These are phyloP conservation scores for Oryctolagus cuniculus DNA, from an alignment of 2,113 vertebrate genomes.

Conservation along the genomic window DNA sequence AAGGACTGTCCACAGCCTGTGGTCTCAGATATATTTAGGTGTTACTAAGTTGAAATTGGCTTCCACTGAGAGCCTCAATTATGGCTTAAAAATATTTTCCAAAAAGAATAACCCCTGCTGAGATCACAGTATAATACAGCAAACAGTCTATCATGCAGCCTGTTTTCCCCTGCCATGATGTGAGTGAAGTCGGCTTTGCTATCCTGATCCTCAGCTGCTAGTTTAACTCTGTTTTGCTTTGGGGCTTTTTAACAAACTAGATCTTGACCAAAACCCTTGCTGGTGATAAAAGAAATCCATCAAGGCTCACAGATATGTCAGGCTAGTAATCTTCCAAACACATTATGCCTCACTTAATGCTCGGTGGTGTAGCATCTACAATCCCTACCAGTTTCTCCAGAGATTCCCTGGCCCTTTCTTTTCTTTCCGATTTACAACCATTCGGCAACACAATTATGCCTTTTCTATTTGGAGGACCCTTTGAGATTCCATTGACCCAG, in stretches of 20 bases:
- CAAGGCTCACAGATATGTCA: not conserved
- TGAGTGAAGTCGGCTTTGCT: not conserved
- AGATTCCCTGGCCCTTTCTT: not conserved
- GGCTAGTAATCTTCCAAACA: not conserved
- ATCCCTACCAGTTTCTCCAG: not conserved
- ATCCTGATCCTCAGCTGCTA: not conserved
- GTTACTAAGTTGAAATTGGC: conserved; percentile 45
- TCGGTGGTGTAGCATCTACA: not conserved
- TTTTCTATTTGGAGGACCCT: not conserved
- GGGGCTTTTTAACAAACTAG: not conserved
- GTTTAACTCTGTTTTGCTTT: not conserved
- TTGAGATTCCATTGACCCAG: not conserved
- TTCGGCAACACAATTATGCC: not conserved
- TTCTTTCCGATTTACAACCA: not conserved
- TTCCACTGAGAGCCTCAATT: conserved; percentile 30
- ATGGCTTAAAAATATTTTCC: conserved; percentile 56
- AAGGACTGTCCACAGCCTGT: not conserved
- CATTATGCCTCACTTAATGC: not conserved
- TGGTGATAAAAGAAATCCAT: not conserved
- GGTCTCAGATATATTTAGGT: conserved; percentile 49
- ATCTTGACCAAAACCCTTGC: not conserved
- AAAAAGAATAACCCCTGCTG: conserved; percentile 33
- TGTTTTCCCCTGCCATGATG: not conserved
- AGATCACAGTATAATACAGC: not conserved
- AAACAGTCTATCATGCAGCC: not conserved